Percentiles rank a stretch among this genome's conserved stretches.
Evolutionary conservation across 2,113 vertebrate genomes (phyloP).

Genomic region (Erythrocercus mccallii): DNA sequence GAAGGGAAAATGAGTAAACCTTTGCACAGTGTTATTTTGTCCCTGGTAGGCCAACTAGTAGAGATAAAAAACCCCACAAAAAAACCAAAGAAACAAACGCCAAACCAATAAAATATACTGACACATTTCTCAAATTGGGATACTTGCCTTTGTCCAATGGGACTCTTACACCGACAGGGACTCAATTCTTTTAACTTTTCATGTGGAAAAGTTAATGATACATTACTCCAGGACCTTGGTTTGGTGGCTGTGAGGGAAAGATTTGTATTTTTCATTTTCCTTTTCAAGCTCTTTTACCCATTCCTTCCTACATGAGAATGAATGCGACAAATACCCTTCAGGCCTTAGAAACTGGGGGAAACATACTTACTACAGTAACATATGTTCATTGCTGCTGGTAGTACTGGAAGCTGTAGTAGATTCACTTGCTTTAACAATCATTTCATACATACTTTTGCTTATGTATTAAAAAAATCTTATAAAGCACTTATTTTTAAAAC

Average conservation of each 20-base stretch:
- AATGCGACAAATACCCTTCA: neutral
- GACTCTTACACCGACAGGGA: neutral
- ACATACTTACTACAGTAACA: neutral
- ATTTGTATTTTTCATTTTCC: neutral
- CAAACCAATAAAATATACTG: neutral
- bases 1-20: neutral
- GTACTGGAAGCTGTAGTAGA: neutral
- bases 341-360: neutral
- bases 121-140: neutral
- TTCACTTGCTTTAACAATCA: neutral
- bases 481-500: neutral
- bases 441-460: neutral
- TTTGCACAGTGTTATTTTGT: neutral
- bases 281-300: neutral
- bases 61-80: neutral
- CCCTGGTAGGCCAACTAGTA: neutral
- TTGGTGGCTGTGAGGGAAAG: neutral
- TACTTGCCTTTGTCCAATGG: neutral
- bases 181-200: neutral
- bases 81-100: neutral
- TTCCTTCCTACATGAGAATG: neutral
- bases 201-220: neutral
- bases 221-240: neutral
- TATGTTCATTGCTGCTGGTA: neutral
- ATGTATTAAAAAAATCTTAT: neutral